phyloP scores from a whole-genome alignment of 2,888 invertebrate genomes.

The Amphipoea oculea region DNA sequence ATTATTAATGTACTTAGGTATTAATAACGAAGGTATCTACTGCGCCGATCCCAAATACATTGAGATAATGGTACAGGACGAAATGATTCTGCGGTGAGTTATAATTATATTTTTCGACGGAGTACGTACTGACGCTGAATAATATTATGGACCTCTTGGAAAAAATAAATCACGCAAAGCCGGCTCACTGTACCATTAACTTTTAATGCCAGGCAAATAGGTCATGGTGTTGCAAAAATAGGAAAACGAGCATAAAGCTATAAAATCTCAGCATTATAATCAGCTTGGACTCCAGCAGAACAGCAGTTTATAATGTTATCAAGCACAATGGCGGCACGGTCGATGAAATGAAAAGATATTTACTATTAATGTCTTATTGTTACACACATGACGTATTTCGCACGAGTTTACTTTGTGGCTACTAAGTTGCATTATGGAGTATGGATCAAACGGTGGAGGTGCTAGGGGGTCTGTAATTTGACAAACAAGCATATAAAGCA shows the following conservation, averaged over 20 bases:
- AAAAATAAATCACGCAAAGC: no score
- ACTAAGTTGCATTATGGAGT: neutral
- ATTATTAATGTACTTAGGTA: no score
- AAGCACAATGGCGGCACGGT: slow-evolving; percentile 44
- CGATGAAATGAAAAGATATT: slow-evolving; percentile 21
- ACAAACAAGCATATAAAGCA: neutral
- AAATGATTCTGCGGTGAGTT: no score
- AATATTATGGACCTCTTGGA: no score
- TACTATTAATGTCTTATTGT: slow-evolving; percentile 31
- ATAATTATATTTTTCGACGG: no score
- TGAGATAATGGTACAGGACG: neutral
- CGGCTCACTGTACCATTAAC: slow-evolving; percentile 7
- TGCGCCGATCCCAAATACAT: neutral
- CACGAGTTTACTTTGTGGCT: slow-evolving; percentile 14
- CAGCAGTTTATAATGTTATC: slow-evolving; percentile 54
- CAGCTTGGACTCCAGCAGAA: slow-evolving; percentile 5
- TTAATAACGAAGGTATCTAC: no score
- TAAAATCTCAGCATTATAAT: slow-evolving; percentile 35
- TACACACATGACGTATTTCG: neutral
- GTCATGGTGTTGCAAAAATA: slow-evolving; percentile 9
- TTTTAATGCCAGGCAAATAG: slow-evolving; percentile 1
- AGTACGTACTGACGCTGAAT: no score
- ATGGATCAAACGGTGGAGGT: neutral
- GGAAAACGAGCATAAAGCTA: slow-evolving; percentile 23
- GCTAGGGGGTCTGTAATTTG: neutral